These are phyloP conservation scores for Climacteris rufus DNA, from an alignment of 2,113 vertebrate species.

Conservation along the genomic window DNA sequence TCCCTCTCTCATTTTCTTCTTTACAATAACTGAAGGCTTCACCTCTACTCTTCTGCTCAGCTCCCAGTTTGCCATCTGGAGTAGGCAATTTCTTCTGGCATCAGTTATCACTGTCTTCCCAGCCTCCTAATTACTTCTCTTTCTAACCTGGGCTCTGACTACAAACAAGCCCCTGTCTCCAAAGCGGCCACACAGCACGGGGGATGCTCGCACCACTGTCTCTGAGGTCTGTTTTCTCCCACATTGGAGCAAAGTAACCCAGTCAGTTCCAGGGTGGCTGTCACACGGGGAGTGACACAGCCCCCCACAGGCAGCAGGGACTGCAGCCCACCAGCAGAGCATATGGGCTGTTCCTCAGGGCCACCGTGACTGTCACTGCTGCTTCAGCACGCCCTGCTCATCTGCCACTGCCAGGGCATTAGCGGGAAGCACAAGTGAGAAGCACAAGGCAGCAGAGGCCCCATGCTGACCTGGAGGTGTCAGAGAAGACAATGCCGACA, in stretches of 20 bases:
- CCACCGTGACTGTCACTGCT: not conserved
- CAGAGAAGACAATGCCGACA: not conserved
- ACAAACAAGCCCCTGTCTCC: not conserved
- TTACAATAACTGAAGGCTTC: not conserved
- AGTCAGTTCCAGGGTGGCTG: not conserved
- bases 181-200: fast-evolving
- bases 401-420: not conserved
- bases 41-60: not conserved
- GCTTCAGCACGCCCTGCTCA: fast-evolving
- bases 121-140: not conserved
- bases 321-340: not conserved
- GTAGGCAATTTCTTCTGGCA: not conserved
- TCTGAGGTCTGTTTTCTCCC: not conserved
- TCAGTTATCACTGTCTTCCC: not conserved
- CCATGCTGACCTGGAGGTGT: not conserved
- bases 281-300: fast-evolving
- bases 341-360: not conserved
- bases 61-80: not conserved
- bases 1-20: not conserved
- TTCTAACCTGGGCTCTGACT: not conserved
- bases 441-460: not conserved
- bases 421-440: not conserved
- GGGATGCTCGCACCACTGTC: not conserved
- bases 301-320: not conserved
- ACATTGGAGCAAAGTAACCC: not conserved